Evolutionary conservation across 2,888 invertebrate species (phyloP), one percentile per base, ranked within the genome.

Genomic region (Sialis fuliginosa): DNA sequence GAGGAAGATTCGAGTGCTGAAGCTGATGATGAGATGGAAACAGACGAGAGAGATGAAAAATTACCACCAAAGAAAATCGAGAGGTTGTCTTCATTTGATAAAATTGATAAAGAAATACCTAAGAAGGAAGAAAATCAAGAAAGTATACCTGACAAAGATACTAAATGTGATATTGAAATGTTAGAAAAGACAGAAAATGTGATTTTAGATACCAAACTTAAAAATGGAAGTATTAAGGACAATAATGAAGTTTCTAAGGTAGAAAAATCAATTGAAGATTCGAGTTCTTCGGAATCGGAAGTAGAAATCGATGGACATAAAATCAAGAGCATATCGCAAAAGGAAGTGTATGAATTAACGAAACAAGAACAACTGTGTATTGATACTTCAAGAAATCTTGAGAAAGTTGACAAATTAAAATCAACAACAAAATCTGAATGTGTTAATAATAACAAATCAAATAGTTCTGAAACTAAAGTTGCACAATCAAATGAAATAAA

Each of bases 11-110:
- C 76, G 0, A 75, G 75, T 6, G 76, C 76, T 1, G 77, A 77
- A 58, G 77, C 77, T 31, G 77, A 77, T 55, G 77, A 77, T 58
- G 77, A 78, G 58, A 76, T 77, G 77, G 77, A 77, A 52, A 73
- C 74, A 34, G 76, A 76, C 48, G 75, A 75, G 57, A 63, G 69
- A 5, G 72, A 73, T 39, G 68, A 70, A 42, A 66, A 63, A 47
- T 60, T 65, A 46, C 60, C 63, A 10, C 43, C 42, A 9, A 52
- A 50, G 34, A 54, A 45, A 9, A 45, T 37, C 33, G 51, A 52
- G 5, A 44, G 12, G 41, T 39, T 40, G 46, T 44, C 39, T 13
- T 12, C 44, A 8, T 33, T 39, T 10, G 30, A 22, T 6, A 7
- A 9, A 33, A 6, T 30, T 35, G 40, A 41, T 22, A 7, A n/a